Base-by-base conservation (phyloP, 2,888 invertebrate genomes). In the Phaonia tiefii region DNA sequence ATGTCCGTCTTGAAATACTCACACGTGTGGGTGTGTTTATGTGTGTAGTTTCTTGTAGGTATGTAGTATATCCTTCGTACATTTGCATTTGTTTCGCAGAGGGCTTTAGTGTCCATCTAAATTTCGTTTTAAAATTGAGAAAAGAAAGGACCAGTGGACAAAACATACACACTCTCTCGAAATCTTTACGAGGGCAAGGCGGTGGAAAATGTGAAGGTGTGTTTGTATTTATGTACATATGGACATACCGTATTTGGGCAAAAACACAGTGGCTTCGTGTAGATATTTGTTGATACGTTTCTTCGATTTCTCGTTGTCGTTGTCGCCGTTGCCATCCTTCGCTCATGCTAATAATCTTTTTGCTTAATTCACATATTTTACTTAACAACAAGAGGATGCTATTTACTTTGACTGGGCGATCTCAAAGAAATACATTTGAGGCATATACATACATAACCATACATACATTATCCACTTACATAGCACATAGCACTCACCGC, bases 91-190 rank as follows among this genome's bases (percentile, higher is more conserved):
- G 65, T 63, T 69, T 58, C 73, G 31, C 78, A 78, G 69, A 83
- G 78, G 72, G 51, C 69, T 79, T 76, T 77, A 83, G 81, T 83
- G 83, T 81, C 84, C 82, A 84, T 83, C 81, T 81, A 79, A 81
- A 84, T 77, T 84, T 84, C 69, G 75, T 83, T 84, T 83, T 83
- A 80, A 83, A 83, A 77, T 82, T 76, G 74, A 66, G 75, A 74
- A 79, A 82, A 72, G 72, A 79, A 76, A 37, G 66, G 56, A 42
- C 51, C 44, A 79, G 71, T 65, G 65, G 74, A 37, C 39, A 65
- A 51, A 5, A n/a, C 10, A 44, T 2, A 72, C 39, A 77, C 17
- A 58, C 46, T 54, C 25, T 22, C 54, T 5, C 11, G 1, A 1
- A 60, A 39, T 20, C 66, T 37, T 25, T 22, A 39, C 37, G 44